These are phyloP conservation scores for Hoplias malabaricus DNA, from an alignment of 2,113 vertebrate species.

Conservation along the genomic window DNA sequence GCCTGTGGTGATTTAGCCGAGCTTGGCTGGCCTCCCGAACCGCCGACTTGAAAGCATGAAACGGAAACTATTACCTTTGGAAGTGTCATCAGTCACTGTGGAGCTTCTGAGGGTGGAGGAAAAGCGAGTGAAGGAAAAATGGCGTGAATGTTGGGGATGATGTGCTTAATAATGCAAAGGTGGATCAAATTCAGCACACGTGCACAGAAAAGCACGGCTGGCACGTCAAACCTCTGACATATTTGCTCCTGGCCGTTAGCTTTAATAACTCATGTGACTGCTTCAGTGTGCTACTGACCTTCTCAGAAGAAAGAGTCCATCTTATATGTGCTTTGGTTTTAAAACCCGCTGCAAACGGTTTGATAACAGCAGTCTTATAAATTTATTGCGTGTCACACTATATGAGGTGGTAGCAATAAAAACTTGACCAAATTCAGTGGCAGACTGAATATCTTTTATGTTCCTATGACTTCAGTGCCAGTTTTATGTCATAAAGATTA, in stretches of 20 bases:
- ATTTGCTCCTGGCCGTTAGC: neutral
- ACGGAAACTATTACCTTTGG: conserved; percentile 61
- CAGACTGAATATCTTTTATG: neutral
- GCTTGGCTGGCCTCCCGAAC: conserved; percentile 43
- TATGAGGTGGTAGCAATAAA: neutral
- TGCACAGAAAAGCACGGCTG: neutral
- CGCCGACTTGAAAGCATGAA: conserved; percentile 64
- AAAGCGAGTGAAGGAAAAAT: neutral
- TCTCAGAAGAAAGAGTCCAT: neutral
- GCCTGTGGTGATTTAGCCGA: conserved; percentile 62
- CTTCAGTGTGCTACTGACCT: neutral
- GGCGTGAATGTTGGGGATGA: neutral
- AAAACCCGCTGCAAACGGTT: neutral
- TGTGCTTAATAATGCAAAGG: neutral
- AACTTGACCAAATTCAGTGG: neutral
- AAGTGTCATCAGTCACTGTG: conserved; percentile 58
- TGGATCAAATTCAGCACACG: neutral
- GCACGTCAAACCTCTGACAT: neutral
- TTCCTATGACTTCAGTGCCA: neutral
- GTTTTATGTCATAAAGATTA: neutral
- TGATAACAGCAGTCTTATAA: neutral
- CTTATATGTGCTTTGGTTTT: neutral
- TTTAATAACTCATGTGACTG: neutral
- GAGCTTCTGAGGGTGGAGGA: conserved; percentile 48
- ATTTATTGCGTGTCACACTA: neutral